phyloP scores from a whole-genome alignment of 2,797 vertebrate genomes.

The Echeneis naucrates region DNA sequence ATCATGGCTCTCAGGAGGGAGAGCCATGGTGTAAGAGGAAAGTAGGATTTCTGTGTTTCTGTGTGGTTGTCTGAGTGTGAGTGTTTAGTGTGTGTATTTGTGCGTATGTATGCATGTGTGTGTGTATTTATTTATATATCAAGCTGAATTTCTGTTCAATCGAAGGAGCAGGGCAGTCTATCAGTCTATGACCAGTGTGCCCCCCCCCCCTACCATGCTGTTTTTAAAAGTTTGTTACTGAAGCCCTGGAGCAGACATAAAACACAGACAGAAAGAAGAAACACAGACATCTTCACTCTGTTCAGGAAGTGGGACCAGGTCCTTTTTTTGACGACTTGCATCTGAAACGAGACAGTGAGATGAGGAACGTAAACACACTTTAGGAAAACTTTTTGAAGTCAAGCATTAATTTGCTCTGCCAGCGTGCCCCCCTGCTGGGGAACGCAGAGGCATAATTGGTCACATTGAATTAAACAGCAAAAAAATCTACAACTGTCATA shows the following conservation, averaged over 20 bases:
- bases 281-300: constrained; percentile 19
- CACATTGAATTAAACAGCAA: constrained; percentile 68
- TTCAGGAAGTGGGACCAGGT: constrained; percentile 33
- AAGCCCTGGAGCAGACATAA: constrained; percentile 25
- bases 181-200: constrained; percentile 19
- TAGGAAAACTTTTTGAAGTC: constrained; percentile 71
- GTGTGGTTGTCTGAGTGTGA: constrained; percentile 4
- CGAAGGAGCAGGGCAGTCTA: constrained; percentile 29
- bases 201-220: constrained; percentile 19
- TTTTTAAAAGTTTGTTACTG: constrained; percentile 56
- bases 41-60: constrained; percentile 30
- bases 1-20: constrained; percentile 63
- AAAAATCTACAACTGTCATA: constrained; percentile 75
- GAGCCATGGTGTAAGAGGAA: constrained; percentile 37
- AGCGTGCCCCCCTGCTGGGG: constrained; percentile 47
- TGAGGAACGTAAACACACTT: constrained; percentile 61
- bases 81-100: neutral
- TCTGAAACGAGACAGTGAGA: constrained; percentile 63
- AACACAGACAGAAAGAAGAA: constrained; percentile 20
- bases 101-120: constrained; percentile 13
- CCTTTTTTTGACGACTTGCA: constrained; percentile 26
- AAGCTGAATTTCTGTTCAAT: constrained; percentile 29
- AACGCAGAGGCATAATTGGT: constrained; percentile 61
- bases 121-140: constrained; percentile 44
- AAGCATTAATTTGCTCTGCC: constrained; percentile 59